Base-by-base conservation (phyloP, 1,140 invertebrate species). In the Procambarus clarkii region DNA sequence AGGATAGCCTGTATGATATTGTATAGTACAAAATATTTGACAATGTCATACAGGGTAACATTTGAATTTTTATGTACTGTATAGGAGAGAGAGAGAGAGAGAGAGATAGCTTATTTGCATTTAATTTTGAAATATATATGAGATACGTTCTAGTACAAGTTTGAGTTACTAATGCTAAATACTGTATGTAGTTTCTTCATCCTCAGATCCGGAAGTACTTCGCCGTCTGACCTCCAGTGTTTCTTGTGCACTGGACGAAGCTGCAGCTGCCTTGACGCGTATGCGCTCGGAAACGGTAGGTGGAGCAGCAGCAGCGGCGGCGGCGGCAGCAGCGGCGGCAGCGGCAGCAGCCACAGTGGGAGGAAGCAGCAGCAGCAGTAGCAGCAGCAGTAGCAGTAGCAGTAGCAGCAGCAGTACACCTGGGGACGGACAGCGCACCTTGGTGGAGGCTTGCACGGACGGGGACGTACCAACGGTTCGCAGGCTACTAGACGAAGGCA, bases 201-300 rank as follows among this genome's bases (percentile, higher is more conserved):
- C 76, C 93, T 95, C 88, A 94, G 95, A 95, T 93, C 95, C 95
- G 87, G 95, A 94, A 88, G 95, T 95, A 44, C 92, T 95, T 78
- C 93, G 94, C 48, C 94, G 94, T 71, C 92, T 95, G 58, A 95
- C 95, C 48, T 87, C 86, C 74, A 92, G 91, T 76, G 98, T 98
- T 86, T 98, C 97, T 93, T 98, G 97, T 95, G 98, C 98, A 81
- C 96, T 99, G 92, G 98, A 99, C 95, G 98, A 99, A 95, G 98
- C 98, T 79, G 98, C 98, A 82, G 98, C 98, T 93, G 98, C 98
- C 86, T 95, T 99, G 78, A 99, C 98, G 84, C 97, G 98, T 94
- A 99, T 99, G 98, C 96, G 98, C 93, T 97, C 96, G 94, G 98
- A 98, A 94, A 97, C 96, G 93, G 92, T 94, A 94, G 81, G 94